Evolutionary conservation across 2,888 invertebrate genomes (phyloP), one percentile per base, ranked within the genome.

Genomic region (Eutolmus rufibarbis): DNA sequence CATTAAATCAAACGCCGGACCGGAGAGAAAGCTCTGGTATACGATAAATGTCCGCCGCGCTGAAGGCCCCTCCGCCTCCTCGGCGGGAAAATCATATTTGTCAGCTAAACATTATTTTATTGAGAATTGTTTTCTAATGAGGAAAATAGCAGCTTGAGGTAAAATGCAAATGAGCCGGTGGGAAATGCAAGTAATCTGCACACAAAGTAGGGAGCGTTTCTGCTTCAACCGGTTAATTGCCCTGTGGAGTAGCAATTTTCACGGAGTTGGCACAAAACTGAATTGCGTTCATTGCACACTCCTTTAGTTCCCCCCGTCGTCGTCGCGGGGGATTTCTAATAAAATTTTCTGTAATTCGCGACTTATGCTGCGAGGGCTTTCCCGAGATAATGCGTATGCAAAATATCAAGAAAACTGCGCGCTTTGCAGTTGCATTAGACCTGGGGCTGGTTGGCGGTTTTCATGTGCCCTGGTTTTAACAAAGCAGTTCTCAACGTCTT

Each of bases 111-210:
- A 78, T 78, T 78, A 78, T 43, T 66, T 66, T 78, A 40, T 78
- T 78, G 43, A 78, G 78, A 78, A 78, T 76, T 34, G 76, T 76
- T 76, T 76, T 76, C 76, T 34, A 76, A 76, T 31, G 76, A 16
- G 76, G 76, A 76, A 76, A 76, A 76, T 37, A 78, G 23, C 12
- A 43, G 78, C 23, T 78, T 78, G 16, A 78, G 40, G 43, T 78
- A 34, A 81, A 56, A 81, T 81, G 81, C 56, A 81, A 56, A 56
- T 81, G 12, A 81, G 31, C 31, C 34, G 16, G 81, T 81, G 81
- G 34, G 81, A 81, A 81, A 31, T 51, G 28, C 51, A 34, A 31
- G 34, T 56, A 81, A 81, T 81, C 51, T 81, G 81, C 81, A 81
- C 81, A 81, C 56, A 66, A 66, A 66, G 66, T 28, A 28, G 8